Percentiles rank a stretch among this genome's conserved stretches.
These are phyloP conservation scores for Polyergus mexicanus DNA, from an alignment of 1,140 invertebrate genomes.

Conservation along the genomic window DNA sequence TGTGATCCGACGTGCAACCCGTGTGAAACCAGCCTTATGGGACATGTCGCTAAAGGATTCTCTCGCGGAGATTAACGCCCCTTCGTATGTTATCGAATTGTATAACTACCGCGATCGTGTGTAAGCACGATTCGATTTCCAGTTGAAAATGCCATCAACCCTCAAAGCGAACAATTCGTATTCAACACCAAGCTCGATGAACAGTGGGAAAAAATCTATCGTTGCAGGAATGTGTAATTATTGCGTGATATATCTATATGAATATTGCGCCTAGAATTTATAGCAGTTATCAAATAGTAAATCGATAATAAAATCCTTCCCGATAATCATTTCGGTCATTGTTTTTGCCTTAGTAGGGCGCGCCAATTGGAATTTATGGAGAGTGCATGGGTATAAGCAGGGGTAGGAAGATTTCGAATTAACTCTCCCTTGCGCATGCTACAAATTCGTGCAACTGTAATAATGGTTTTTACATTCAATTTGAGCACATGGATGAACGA, in stretches of 20 bases:
- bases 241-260: background rate
- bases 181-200: background rate
- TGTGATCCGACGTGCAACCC: background rate
- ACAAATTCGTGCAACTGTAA: slow-evolving; percentile 19
- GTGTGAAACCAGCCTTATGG: slow-evolving; percentile 33
- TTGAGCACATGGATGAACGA: background rate
- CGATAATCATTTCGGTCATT: slow-evolving; percentile 49
- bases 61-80: slow-evolving; percentile 1
- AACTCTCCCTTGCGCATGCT: slow-evolving; percentile 11
- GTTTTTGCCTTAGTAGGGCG: slow-evolving; percentile 14
- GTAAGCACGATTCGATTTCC: slow-evolving; percentile 42
- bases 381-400: slow-evolving; percentile 30
- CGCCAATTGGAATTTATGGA: slow-evolving; percentile 30
- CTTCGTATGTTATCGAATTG: slow-evolving; percentile 31
- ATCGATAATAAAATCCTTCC: slow-evolving; percentile 45
- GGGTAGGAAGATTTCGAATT: background rate
- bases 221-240: slow-evolving; percentile 14
- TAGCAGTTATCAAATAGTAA: slow-evolving; percentile 22
- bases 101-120: slow-evolving; percentile 39
- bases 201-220: slow-evolving; percentile 5
- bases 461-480: slow-evolving; percentile 46
- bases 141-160: background rate
- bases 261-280: slow-evolving; percentile 31
- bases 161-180: background rate
- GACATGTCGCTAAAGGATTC: slow-evolving; percentile 10